phyloP scores from a whole-genome alignment of 2,797 vertebrate species.

The Acridotheres tristis region DNA sequence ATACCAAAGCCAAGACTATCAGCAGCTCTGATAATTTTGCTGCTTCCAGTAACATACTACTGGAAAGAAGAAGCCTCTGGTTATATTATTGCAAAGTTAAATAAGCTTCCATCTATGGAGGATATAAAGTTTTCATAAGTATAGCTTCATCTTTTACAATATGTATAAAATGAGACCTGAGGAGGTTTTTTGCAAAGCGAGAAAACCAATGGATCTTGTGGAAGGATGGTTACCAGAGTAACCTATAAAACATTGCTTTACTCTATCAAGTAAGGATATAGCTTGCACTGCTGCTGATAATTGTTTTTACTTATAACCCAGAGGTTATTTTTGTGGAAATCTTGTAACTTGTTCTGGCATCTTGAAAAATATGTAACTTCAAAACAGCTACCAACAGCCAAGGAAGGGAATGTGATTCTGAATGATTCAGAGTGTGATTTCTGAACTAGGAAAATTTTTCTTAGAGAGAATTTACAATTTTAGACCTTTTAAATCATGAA shows the following conservation, averaged over 20 bases:
- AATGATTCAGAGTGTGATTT: not conserved
- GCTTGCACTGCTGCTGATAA: not conserved
- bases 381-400: not conserved
- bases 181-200: not conserved
- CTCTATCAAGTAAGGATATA: not conserved
- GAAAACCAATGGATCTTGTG: not conserved
- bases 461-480: not conserved
- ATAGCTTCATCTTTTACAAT: not conserved
- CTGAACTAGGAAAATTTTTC: not conserved
- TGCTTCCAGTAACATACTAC: not conserved
- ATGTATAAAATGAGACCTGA: not conserved
- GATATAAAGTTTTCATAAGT: not conserved
- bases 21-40: not conserved
- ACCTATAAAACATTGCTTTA: not conserved
- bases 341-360: not conserved
- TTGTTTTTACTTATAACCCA: not conserved
- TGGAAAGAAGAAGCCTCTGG: not conserved
- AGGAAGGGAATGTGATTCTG: not conserved
- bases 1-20: not conserved
- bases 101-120: not conserved
- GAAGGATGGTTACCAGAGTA: not conserved
- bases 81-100: conserved; percentile 9
- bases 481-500: not conserved
- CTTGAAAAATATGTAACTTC: not conserved
- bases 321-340: not conserved